These are phyloP conservation scores for Lasioglossum vierecki DNA, from an alignment of 2,888 invertebrate genomes.

Conservation along the genomic window DNA sequence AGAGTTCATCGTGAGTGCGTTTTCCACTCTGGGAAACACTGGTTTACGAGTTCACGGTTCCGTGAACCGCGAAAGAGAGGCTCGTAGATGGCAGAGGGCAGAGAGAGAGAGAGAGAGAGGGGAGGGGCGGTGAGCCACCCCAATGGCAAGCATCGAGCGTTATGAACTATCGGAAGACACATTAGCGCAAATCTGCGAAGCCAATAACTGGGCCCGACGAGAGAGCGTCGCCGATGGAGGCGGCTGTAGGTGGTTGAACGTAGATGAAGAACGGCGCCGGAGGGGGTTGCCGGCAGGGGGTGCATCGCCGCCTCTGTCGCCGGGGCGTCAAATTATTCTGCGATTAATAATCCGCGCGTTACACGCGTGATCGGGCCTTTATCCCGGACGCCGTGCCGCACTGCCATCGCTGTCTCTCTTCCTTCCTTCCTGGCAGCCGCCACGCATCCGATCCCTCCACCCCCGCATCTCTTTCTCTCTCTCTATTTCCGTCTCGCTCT, in stretches of 20 bases:
- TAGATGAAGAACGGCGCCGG: conserved; percentile 62
- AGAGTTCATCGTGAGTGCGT: conserved; percentile 18
- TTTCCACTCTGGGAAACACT: conserved; percentile 32
- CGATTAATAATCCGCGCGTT: conserved; percentile 83
- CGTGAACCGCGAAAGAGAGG: conserved; percentile 64
- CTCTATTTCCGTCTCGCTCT: not conserved
- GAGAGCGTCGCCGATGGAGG: conserved; percentile 38
- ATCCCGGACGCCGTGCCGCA: conserved; percentile 56
- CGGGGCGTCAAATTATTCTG: conserved; percentile 80
- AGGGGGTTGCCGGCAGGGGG: conserved; percentile 50
- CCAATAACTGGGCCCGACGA: conserved; percentile 80
- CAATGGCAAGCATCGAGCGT: conserved; percentile 54
- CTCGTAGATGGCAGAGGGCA: not conserved
- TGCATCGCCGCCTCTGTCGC: conserved; percentile 65
- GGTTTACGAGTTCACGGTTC: conserved; percentile 75
- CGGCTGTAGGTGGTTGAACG: conserved; percentile 46
- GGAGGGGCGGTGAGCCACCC: not conserved
- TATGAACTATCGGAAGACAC: conserved; percentile 82
- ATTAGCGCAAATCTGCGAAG: conserved; percentile 81
- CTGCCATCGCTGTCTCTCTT: conserved; percentile 60
- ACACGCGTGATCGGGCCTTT: conserved; percentile 81
- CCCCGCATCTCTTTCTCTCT: not conserved
- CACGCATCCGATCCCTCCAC: conserved; percentile 8
- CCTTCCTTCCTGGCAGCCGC: conserved; percentile 69
- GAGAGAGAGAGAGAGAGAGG: not conserved